phyloP scores from a whole-genome alignment of 2,888 invertebrate species.

The Campopleginae sp. region DNA sequence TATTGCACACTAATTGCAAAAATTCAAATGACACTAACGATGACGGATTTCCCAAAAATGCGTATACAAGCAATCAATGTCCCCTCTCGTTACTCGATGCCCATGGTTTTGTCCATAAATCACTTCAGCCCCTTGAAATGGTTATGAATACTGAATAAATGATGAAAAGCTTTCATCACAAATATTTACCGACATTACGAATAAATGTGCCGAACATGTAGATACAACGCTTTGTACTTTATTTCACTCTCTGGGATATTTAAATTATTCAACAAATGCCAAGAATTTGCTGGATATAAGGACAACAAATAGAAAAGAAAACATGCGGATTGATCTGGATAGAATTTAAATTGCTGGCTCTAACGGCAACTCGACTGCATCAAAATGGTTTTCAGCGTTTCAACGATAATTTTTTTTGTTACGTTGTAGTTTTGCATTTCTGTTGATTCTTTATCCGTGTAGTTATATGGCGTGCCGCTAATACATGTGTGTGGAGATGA shows the following conservation, averaged over 20 bases:
- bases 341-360: slow-evolving; percentile 19
- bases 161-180: too few relatives aligned
- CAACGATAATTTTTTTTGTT: slow-evolving; percentile 5
- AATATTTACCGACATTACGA: too few relatives aligned
- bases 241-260: too few relatives aligned
- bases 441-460: slow-evolving; percentile 38
- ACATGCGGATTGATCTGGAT: not conserved
- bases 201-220: too few relatives aligned
- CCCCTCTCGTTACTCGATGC: too few relatives aligned
- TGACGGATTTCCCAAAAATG: not conserved
- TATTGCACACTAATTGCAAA: not conserved
- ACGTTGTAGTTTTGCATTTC: slow-evolving; percentile 22
- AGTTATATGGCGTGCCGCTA: slow-evolving; percentile 23
- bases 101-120: too few relatives aligned
- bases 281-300: not conserved
- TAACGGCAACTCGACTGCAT: not conserved
- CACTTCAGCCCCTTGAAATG: too few relatives aligned
- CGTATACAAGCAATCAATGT: not conserved
- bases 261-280: not conserved
- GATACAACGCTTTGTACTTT: too few relatives aligned
- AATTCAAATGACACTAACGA: not conserved
- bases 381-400: not conserved
- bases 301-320: not conserved
- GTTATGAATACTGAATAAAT: too few relatives aligned
- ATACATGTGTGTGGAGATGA: slow-evolving; percentile 11